Conservation (phyloP, 2,888 invertebrate genomes). For the Megaustenia siamemsis region DNA sequence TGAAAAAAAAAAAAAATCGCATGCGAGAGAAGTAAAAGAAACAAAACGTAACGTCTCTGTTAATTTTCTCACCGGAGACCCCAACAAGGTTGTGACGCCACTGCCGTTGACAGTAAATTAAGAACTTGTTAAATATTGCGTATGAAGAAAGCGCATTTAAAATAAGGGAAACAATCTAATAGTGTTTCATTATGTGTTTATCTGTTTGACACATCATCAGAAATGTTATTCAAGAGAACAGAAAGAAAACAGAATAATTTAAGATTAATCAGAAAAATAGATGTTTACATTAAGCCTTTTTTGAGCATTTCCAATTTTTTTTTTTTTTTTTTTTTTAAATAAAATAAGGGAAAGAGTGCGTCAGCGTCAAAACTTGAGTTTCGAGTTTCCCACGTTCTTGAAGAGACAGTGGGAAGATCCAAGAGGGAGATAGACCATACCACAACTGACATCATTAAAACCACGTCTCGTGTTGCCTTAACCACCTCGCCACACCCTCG, state of each 20-base stretch:
- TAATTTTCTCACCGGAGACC: too few relatives aligned
- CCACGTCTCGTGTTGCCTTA: slow-evolving; percentile 7
- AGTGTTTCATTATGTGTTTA: background rate
- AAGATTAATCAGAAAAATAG: slow-evolving; percentile 21
- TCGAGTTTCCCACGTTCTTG: slow-evolving; percentile 35
- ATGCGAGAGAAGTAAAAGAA: too few relatives aligned
- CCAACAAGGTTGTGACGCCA: too few relatives aligned
- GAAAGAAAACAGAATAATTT: background rate
- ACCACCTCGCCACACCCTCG: slow-evolving; percentile 20
- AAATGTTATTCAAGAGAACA: background rate
- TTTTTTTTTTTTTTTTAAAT: too few relatives aligned
- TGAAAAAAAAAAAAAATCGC: too few relatives aligned
- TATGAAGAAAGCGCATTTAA: background rate
- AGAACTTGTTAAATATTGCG: background rate
- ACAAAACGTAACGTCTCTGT: too few relatives aligned
- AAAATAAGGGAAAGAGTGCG: too few relatives aligned
- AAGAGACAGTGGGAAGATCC: slow-evolving; percentile 39
- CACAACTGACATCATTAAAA: slow-evolving; percentile 32
- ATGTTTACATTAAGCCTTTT: slow-evolving; percentile 9
- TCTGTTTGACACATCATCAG: background rate
- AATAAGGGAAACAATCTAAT: background rate
- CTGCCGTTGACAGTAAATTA: background rate
- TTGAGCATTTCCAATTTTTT: background rate
- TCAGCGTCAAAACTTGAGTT: background rate
- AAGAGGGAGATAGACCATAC: slow-evolving; percentile 32